A percentile compares a stretch with the other conserved stretches of the same genome.
Conservation (phyloP, 2,797 vertebrate genomes). For the Arctocebus calabarensis region DNA sequence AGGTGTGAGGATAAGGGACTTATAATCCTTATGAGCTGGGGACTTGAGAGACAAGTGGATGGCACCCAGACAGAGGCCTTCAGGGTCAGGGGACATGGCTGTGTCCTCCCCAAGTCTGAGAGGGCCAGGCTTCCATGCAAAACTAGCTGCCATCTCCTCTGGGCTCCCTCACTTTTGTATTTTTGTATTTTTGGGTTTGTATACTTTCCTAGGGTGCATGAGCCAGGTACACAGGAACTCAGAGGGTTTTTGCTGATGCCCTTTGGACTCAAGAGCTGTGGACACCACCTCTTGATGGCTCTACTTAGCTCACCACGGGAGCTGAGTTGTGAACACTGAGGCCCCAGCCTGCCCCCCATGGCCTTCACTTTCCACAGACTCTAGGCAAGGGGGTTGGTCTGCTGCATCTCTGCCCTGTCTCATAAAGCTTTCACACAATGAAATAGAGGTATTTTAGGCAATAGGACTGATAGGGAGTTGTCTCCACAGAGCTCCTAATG, state of each 20-base stretch:
- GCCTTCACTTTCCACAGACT: neutral
- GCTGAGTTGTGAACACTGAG: neutral
- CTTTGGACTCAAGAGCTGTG: neutral
- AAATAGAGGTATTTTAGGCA: neutral
- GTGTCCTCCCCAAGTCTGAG: neutral
- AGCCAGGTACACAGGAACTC: neutral
- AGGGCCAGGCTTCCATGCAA: neutral
- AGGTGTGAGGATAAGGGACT: neutral
- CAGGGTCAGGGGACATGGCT: neutral
- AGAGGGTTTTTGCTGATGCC: neutral
- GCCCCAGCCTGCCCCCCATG: neutral
- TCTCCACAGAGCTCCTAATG: neutral
- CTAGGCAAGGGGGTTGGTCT: too few relatives aligned
- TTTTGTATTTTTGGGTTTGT: neutral
- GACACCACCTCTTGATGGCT: neutral
- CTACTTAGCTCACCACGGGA: neutral
- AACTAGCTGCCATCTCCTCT: neutral
- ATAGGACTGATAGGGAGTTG: neutral
- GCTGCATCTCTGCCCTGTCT: neutral
- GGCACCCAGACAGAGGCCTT: neutral
- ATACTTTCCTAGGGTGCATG: neutral
- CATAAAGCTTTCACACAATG: neutral
- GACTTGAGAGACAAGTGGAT: neutral
- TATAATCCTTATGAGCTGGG: too few relatives aligned
- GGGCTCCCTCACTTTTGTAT: neutral